Conservation (phyloP, 2,797 vertebrate species). For the Tokudaia muenninki region DNA sequence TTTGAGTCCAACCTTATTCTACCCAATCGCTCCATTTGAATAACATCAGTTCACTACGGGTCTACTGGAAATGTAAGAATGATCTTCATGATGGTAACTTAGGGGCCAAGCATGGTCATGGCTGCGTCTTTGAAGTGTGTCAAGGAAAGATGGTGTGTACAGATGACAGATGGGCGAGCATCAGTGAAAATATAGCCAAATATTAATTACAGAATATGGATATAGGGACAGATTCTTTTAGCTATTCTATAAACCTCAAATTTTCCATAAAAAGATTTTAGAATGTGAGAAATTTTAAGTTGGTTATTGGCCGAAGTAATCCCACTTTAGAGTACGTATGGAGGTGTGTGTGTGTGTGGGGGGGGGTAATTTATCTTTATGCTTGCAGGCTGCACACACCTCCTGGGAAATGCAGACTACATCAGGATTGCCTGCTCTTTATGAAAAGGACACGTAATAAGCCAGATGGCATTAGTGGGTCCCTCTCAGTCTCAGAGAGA, state of each 20-base stretch:
- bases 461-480: neutral
- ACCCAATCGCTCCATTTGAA: neutral
- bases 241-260: neutral
- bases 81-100: neutral
- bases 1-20: neutral
- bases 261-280: neutral
- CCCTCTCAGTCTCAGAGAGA: neutral
- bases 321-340: neutral
- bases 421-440: neutral
- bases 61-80: neutral
- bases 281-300: neutral
- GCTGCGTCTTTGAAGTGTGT: neutral
- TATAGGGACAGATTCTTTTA: neutral
- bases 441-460: neutral
- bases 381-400: neutral
- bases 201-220: neutral
- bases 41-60: neutral
- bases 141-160: neutral
- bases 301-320: neutral
- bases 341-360: neutral
- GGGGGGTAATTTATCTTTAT: neutral
- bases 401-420: neutral
- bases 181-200: neutral
- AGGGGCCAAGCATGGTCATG: neutral
- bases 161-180: neutral